These are phyloP conservation scores for Microctonus hyperodae DNA, from an alignment of 2,888 invertebrate species.

Conservation along the genomic window DNA sequence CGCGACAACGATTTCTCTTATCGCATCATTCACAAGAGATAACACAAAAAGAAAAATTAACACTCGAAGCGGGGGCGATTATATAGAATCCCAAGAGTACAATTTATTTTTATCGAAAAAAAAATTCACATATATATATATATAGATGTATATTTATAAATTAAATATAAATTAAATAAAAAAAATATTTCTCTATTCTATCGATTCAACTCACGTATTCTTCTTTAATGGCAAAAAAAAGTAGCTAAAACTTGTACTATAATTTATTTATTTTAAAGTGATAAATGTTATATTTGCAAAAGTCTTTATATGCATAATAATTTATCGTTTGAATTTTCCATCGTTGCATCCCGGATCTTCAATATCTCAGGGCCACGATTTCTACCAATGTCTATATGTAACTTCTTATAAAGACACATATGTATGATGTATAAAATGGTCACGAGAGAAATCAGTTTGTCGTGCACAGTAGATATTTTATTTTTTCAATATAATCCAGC, in stretches of 20 bases:
- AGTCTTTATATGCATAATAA: too few species aligned
- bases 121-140: too few species aligned
- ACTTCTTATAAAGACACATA: neutral
- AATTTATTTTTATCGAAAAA: neutral
- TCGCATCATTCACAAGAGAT: slow-evolving; percentile 25
- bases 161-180: neutral
- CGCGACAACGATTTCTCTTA: slow-evolving; percentile 28
- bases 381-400: neutral
- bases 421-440: neutral
- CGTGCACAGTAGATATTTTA: neutral
- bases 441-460: neutral
- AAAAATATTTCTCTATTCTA: neutral
- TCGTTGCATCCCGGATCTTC: slow-evolving; percentile 3
- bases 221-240: neutral
- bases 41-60: slow-evolving; percentile 25
- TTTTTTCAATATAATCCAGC: neutral
- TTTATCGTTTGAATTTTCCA: too few species aligned
- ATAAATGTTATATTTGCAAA: too few species aligned
- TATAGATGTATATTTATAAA: neutral
- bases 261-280: too few species aligned
- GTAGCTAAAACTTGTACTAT: too few species aligned
- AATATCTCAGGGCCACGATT: neutral
- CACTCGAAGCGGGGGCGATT: slow-evolving; percentile 2
- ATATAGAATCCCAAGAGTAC: neutral
- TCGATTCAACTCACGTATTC: too few species aligned